These are phyloP conservation scores for Mungos mungo DNA, from an alignment of 2,113 vertebrate genomes.

Conservation along the genomic window DNA sequence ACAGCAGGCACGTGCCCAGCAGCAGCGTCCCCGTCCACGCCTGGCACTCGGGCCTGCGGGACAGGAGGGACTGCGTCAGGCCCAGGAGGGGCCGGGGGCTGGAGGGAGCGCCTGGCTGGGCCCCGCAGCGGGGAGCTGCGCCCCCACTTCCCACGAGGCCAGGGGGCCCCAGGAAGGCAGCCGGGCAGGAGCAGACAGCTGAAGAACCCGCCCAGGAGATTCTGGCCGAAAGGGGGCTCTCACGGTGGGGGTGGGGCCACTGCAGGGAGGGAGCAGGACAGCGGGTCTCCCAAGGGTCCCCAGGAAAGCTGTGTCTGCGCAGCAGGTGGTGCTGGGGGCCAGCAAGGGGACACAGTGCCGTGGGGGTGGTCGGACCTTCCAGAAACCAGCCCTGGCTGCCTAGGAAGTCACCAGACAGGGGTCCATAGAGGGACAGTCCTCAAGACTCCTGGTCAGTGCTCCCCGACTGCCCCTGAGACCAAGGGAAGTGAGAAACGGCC, in stretches of 20 bases:
- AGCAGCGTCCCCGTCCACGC: constrained; percentile 92
- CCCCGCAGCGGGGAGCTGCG: fast-evolving
- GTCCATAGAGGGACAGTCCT: not conserved
- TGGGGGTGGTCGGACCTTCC: not conserved
- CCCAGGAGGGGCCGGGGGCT: not conserved
- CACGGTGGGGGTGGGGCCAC: no score
- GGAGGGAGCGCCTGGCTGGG: not conserved
- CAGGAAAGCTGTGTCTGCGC: not conserved
- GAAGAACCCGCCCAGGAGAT: fast-evolving
- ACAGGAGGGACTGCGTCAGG: not conserved
- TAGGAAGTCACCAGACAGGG: not conserved
- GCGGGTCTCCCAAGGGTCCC: not conserved
- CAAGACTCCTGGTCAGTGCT: not conserved
- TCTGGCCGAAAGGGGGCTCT: not conserved
- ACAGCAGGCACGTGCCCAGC: constrained; percentile 95
- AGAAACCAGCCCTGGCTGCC: not conserved
- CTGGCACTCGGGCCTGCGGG: constrained; percentile 88
- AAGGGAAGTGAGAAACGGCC: not conserved
- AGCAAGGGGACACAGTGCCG: not conserved
- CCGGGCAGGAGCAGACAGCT: no score
- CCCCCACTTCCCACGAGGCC: not conserved
- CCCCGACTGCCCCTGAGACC: not conserved
- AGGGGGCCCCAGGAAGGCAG: no score
- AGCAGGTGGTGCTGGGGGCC: not conserved
- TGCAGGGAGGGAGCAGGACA: not conserved